phyloP scores from a whole-genome alignment of 2,888 invertebrate genomes.

The Trilocha varians region DNA sequence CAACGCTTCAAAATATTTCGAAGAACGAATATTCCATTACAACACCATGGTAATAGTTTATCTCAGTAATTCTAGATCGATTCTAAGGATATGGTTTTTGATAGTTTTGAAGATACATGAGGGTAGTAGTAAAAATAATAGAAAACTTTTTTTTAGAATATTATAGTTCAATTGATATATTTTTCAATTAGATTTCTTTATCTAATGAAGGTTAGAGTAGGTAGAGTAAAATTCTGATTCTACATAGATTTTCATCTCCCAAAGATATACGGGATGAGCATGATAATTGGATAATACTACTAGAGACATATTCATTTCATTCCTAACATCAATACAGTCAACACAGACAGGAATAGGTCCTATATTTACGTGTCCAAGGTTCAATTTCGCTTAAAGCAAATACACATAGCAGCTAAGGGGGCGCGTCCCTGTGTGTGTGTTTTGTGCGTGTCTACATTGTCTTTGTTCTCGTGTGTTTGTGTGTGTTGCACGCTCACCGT shows the following conservation, averaged over 20 bases:
- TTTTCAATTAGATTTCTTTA: slow-evolving; percentile 40
- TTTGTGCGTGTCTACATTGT: slow-evolving; percentile 73
- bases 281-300: slow-evolving; percentile 35
- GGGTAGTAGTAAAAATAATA: slow-evolving; percentile 36
- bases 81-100: slow-evolving; percentile 22
- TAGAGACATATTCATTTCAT: slow-evolving; percentile 43
- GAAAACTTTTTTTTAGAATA: slow-evolving; percentile 31
- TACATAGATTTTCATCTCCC: slow-evolving; percentile 46
- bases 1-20: slow-evolving; percentile 21
- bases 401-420: slow-evolving; percentile 66
- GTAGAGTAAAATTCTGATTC: slow-evolving; percentile 23
- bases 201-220: slow-evolving; percentile 48
- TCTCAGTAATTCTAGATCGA: slow-evolving; percentile 14
- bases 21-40: slow-evolving; percentile 65
- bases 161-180: slow-evolving; percentile 33
- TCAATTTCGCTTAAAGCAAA: slow-evolving; percentile 61
- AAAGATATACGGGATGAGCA: slow-evolving; percentile 55
- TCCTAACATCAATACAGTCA: slow-evolving; percentile 20
- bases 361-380: slow-evolving; percentile 10
- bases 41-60: slow-evolving; percentile 44
- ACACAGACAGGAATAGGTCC: slow-evolving; percentile 17
- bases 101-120: slow-evolving; percentile 27
- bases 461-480: slow-evolving; percentile 74
- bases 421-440: slow-evolving; percentile 62
- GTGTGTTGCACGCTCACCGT: slow-evolving; percentile 75